These are phyloP conservation scores for Drosophila pruinosa DNA, from an alignment of 1,140 invertebrate genomes.

Conservation along the genomic window DNA sequence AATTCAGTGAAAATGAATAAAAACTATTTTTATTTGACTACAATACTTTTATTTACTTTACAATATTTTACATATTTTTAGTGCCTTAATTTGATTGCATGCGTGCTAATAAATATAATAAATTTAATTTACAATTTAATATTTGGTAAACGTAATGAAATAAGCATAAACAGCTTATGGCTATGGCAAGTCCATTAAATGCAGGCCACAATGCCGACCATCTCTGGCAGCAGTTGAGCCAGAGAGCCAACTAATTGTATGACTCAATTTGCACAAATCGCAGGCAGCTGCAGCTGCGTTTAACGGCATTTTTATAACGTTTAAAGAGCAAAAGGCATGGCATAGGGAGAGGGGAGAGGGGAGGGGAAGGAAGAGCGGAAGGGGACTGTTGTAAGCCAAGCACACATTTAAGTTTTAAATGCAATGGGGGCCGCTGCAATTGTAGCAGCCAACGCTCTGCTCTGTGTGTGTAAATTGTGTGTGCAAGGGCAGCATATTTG, in stretches of 20 bases:
- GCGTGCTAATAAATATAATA: too few species aligned
- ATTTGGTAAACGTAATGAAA: not conserved
- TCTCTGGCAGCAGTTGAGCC: conserved; percentile 17
- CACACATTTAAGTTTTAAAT: conserved; percentile 45
- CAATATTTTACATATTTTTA: too few species aligned
- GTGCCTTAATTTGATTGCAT: too few species aligned
- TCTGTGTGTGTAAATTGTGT: not conserved
- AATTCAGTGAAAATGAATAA: too few species aligned
- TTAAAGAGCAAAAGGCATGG: conserved; percentile 42
- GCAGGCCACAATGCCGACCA: not conserved
- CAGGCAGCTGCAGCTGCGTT: conserved; percentile 33
- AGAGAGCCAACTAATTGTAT: conserved; percentile 63
- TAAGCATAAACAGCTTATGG: conserved; percentile 22
- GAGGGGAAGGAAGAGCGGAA: not conserved
- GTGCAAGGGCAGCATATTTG: conserved; percentile 46
- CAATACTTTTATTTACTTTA: too few species aligned
- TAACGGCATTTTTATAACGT: conserved; percentile 59
- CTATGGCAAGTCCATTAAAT: conserved; percentile 7
- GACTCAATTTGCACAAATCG: conserved; percentile 68
- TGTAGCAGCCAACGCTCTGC: not conserved
- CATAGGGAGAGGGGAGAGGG: not conserved
- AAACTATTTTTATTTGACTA: too few species aligned
- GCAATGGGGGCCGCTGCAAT: conserved; percentile 30
- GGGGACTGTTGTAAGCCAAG: not conserved
- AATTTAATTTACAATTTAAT: conserved; percentile 15